These are phyloP conservation scores for Pammene aurita DNA, from an alignment of 2,888 invertebrate species.

Conservation along the genomic window DNA sequence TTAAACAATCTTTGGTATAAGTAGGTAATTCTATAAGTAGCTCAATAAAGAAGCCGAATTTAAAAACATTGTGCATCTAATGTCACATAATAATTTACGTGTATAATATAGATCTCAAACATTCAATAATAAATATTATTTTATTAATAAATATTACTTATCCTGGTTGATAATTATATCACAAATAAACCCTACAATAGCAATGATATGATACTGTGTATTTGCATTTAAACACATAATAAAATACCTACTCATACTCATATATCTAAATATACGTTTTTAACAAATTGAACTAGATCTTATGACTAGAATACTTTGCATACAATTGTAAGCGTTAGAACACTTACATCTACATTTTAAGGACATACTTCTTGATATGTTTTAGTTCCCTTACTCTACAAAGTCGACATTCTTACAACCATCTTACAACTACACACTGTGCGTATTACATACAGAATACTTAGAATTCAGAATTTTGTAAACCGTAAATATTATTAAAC, in stretches of 20 bases:
- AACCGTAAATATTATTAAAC: conserved; percentile 23
- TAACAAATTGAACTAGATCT: conserved; percentile 12
- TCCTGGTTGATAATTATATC: background rate
- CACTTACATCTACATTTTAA: background rate
- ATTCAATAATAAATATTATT: background rate
- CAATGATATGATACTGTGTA: conserved; percentile 44
- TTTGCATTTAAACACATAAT: background rate
- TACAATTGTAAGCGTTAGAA: conserved; percentile 10
- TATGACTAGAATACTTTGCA: conserved; percentile 5
- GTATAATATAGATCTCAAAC: conserved; percentile 14
- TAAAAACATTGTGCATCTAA: conserved; percentile 10
- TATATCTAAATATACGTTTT: background rate
- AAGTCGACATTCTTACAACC: conserved; percentile 22
- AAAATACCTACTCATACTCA: background rate
- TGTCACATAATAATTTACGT: conserved; percentile 10
- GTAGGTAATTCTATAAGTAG: background rate
- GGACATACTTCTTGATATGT: conserved; percentile 43
- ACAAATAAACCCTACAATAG: conserved; percentile 33
- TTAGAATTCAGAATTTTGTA: conserved; percentile 16
- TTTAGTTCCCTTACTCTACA: conserved; percentile 29
- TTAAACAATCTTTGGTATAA: conserved; percentile 1
- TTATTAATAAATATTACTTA: background rate
- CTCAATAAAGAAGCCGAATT: no score
- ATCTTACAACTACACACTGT: conserved; percentile 32
- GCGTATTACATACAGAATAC: conserved; percentile 33